Evolutionary conservation across 2,888 invertebrate species (phyloP), one percentile per base, ranked within the genome.

Genomic region (Caenorhabditis auriculariae): DNA sequence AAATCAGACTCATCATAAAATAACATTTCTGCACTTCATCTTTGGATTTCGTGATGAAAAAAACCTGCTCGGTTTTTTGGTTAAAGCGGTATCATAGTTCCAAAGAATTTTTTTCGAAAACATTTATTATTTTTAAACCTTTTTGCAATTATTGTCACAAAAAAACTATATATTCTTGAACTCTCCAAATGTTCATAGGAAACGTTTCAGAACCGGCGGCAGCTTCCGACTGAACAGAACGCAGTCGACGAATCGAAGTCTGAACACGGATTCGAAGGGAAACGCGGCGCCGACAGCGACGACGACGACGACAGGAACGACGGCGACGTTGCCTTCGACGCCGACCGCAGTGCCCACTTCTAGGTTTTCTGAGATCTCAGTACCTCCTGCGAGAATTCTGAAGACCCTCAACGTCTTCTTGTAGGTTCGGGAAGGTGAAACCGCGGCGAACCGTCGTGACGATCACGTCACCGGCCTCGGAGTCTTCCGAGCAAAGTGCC

Each of bases 161-260:
- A n/a, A n/a, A n/a, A 35, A 7, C 35, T 32, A 9, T 32, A 32
- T 9, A 9, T 32, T 12, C 35, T n/a, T 32, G 35, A 9, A 32
- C 35, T 32, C 35, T 32, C 35, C 35, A n/a, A 32, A n/a, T 32
- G 35, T 32, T n/a, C 35, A 32, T n/a, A 32, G 35, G 9, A 32
- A 9, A 12, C n/a, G 9, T 32, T 32, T n/a, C 35, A 71, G 75
- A 43, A 74, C 75, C 24, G 71, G 72, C 21, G 78, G 78, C 7
- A 74, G 73, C 46, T 78, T 78, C 60, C 73, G 78, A 4, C 58
- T 78, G 19, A 75, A 78, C 53, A 60, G 77, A 46, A 67, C 70
- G 24, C 76, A 75, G 53, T 66, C 67, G 12, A 68, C 69, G 9
- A 72, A 72, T 54, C 54, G 72, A 38, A 66, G 66, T 41, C 51